phyloP scores from a whole-genome alignment of 1,140 invertebrate species.

The Agraylea sexmaculata region DNA sequence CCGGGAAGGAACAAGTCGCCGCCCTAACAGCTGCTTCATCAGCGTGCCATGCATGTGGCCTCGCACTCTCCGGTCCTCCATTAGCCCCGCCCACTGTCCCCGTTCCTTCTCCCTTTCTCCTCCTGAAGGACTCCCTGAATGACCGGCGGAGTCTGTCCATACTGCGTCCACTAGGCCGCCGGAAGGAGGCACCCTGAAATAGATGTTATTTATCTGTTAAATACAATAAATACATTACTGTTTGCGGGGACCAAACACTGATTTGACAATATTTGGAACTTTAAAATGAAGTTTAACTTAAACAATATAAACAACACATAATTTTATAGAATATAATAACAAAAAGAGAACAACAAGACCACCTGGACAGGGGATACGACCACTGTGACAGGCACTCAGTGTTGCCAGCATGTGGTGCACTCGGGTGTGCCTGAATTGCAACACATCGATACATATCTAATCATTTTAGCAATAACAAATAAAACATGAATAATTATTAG shows the following conservation, averaged over 20 bases:
- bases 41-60: constrained; percentile 96
- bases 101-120: constrained; percentile 61
- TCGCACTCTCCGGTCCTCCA: constrained; percentile 75
- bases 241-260: neutral
- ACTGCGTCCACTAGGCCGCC: constrained; percentile 50
- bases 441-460: too few species aligned
- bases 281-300: neutral
- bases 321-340: neutral
- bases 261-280: neutral
- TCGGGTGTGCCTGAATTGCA: too few species aligned
- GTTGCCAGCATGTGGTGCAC: too few species aligned
- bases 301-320: neutral
- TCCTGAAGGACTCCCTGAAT: constrained; percentile 84
- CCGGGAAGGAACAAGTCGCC: constrained; percentile 93
- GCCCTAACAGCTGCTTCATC: constrained; percentile 91
- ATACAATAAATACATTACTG: neutral
- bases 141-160: constrained; percentile 89
- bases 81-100: constrained; percentile 53
- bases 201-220: constrained; percentile 38
- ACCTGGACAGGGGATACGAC: too few species aligned
- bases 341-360: neutral
- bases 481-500: too few species aligned
- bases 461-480: too few species aligned
- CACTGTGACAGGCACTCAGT: too few species aligned
- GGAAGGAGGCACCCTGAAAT: constrained; percentile 40